Percentiles rank a stretch among this genome's conserved stretches.
Evolutionary conservation across 2,888 invertebrate species (phyloP).

Genomic region (Gastracanthus pulcherrimus): DNA sequence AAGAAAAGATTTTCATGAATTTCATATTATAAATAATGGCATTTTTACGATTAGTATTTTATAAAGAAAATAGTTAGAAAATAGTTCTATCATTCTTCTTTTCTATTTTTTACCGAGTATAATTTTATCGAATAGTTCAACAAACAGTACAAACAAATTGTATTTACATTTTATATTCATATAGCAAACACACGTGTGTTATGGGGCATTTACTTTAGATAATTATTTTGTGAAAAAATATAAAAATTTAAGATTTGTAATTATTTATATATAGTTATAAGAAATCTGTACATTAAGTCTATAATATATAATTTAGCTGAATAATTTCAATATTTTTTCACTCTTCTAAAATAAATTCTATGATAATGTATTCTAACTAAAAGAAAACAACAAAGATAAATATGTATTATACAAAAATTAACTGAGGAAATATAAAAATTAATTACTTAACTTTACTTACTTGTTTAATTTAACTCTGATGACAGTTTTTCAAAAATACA

Average conservation of each 20-base stretch:
- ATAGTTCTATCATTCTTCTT: constrained; percentile 19
- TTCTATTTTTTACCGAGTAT: constrained; percentile 20
- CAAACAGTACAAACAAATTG: constrained; percentile 49
- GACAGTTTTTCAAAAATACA: no score
- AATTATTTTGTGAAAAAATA: constrained; percentile 48
- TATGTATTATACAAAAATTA: constrained; percentile 50
- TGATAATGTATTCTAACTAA: constrained; percentile 31
- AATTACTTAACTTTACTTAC: neutral
- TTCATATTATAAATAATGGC: constrained; percentile 43
- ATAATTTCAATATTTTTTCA: constrained; percentile 59
- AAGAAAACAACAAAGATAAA: constrained; percentile 32
- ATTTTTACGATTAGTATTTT: constrained; percentile 48
- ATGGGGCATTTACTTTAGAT: constrained; percentile 48
- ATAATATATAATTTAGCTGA: constrained; percentile 52
- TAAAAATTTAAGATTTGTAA: constrained; percentile 53
- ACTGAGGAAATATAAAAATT: constrained; percentile 6
- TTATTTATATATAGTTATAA: constrained; percentile 55
- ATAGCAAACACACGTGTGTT: constrained; percentile 14
- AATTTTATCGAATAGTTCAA: constrained; percentile 16
- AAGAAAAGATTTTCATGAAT: constrained; percentile 41
- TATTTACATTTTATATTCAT: constrained; percentile 52
- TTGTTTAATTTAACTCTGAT: no score
- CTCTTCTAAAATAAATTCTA: constrained; percentile 43
- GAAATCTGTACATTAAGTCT: constrained; percentile 52
- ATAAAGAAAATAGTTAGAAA: constrained; percentile 35